Conservation (phyloP, 1,140 invertebrate genomes). For the Penaeus indicus region DNA sequence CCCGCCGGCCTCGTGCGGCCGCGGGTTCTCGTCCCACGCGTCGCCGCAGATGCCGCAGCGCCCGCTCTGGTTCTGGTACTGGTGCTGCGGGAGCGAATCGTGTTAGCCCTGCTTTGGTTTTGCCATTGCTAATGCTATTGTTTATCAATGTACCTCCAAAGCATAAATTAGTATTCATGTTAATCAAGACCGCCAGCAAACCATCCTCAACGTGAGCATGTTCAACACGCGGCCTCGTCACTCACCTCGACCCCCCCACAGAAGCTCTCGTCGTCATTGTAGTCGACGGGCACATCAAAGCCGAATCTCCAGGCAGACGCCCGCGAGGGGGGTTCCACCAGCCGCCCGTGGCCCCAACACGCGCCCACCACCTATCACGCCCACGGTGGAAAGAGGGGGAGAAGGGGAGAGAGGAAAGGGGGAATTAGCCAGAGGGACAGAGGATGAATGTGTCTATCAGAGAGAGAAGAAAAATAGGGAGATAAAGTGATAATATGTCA, state of each 20-base stretch:
- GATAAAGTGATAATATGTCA: no score
- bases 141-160: no score
- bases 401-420: neutral
- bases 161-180: no score
- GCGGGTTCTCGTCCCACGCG: slow-evolving; percentile 67
- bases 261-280: slow-evolving; percentile 67
- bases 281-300: slow-evolving; percentile 64
- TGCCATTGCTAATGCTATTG: neutral
- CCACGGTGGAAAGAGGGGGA: neutral
- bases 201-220: no score
- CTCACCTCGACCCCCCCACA: slow-evolving; percentile 67
- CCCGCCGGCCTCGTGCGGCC: slow-evolving; percentile 69
- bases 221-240: neutral
- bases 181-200: no score
- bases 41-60: slow-evolving; percentile 74
- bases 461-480: no score
- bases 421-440: neutral
- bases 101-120: neutral
- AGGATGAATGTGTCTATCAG: no score
- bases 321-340: slow-evolving; percentile 61
- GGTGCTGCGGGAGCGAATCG: slow-evolving; percentile 56
- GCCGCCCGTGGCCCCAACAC: slow-evolving; percentile 53
- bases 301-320: slow-evolving; percentile 65
- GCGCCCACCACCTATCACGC: slow-evolving; percentile 1
- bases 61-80: slow-evolving; percentile 69